A percentile compares a stretch with the other conserved stretches of the same genome.
These are phyloP conservation scores for Drosophila borborema DNA, from an alignment of 2,888 invertebrate species.

Conservation along the genomic window DNA sequence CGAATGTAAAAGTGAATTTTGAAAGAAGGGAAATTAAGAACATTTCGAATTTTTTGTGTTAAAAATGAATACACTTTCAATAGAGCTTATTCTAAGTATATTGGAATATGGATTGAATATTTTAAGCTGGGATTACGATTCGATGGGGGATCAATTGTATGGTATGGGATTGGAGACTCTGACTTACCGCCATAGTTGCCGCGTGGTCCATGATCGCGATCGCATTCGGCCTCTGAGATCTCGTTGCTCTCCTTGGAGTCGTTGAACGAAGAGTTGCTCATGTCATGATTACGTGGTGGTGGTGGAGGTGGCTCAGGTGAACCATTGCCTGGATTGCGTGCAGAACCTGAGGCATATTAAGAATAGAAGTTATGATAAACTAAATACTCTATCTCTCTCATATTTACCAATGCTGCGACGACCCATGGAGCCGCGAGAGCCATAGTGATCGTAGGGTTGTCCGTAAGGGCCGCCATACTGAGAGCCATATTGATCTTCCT, in stretches of 20 bases:
- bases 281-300: conserved; percentile 93
- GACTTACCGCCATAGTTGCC: conserved; percentile 92
- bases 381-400: too few species aligned
- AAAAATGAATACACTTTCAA: conserved; percentile 51
- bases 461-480: conserved; percentile 91
- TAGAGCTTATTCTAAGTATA: conserved; percentile 20
- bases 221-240: conserved; percentile 97
- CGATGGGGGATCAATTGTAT: background rate
- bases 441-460: conserved; percentile 95
- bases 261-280: conserved; percentile 93
- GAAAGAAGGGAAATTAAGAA: conserved; percentile 59
- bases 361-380: background rate
- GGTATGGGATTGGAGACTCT: background rate
- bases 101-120: background rate
- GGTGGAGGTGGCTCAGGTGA: conserved; percentile 90
- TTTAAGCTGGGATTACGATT: conserved; percentile 15
- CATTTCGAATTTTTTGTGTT: conserved; percentile 55
- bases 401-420: conserved; percentile 87
- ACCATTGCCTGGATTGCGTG: conserved; percentile 86
- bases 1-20: conserved; percentile 53
- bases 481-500: conserved; percentile 96
- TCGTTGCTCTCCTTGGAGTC: conserved; percentile 97
- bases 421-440: conserved; percentile 93
- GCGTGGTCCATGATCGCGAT: conserved; percentile 92
- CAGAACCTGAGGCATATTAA: conserved; percentile 78